Percentiles rank a stretch among this genome's conserved stretches.
phyloP scores from a whole-genome alignment of 2,797 vertebrate species.

The Leuciscus waleckii region DNA sequence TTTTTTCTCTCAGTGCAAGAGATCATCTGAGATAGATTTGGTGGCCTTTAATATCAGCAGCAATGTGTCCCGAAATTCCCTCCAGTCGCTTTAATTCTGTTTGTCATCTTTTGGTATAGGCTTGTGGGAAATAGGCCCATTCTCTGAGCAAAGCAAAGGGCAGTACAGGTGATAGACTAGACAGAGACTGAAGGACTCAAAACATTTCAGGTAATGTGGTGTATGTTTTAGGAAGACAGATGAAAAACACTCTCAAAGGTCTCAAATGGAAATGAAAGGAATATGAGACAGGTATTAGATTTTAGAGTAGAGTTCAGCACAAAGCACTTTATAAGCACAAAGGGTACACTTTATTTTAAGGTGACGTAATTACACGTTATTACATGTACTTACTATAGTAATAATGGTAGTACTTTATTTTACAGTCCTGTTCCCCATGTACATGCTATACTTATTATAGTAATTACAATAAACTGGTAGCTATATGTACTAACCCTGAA shows the following conservation, averaged over 20 bases:
- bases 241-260: conserved; percentile 13
- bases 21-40: conserved; percentile 52
- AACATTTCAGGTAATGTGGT: conserved; percentile 29
- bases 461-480: too few relatives aligned
- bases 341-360: too few relatives aligned
- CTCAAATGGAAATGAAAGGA: background rate
- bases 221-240: conserved; percentile 21
- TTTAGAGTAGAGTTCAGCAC: background rate
- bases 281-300: background rate
- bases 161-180: conserved; percentile 27
- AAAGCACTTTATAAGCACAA: background rate
- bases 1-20: conserved; percentile 49
- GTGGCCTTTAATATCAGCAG: conserved; percentile 60
- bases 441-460: too few relatives aligned
- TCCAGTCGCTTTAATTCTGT: conserved; percentile 56
- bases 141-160: conserved; percentile 44
- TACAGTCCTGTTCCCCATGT: too few relatives aligned
- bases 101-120: conserved; percentile 52
- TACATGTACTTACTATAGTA: too few relatives aligned
- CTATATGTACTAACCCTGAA: too few relatives aligned
- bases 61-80: conserved; percentile 49
- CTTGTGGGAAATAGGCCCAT: conserved; percentile 48
- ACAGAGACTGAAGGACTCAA: conserved; percentile 40
- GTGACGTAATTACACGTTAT: too few relatives aligned
- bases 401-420: too few relatives aligned